These are phyloP conservation scores for Agriopis marginaria DNA, from an alignment of 2,888 invertebrate species.

Conservation along the genomic window DNA sequence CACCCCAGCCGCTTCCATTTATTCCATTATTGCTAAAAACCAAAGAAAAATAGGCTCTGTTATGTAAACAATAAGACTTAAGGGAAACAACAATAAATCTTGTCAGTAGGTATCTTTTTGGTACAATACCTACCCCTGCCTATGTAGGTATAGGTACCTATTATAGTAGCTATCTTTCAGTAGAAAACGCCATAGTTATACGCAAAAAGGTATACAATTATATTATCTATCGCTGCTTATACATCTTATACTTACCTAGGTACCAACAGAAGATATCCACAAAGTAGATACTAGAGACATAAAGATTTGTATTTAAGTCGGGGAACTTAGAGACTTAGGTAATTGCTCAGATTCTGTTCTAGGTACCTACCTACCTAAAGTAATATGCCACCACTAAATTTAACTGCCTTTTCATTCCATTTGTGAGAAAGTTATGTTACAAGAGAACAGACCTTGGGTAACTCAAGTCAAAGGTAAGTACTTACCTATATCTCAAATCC, in stretches of 20 bases:
- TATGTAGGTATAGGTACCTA: conserved; percentile 2
- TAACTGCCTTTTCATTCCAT: no score
- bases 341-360: no score
- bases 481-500: no score
- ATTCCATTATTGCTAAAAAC: conserved; percentile 26
- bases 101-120: conserved; percentile 65
- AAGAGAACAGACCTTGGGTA: no score
- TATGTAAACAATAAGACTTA: conserved; percentile 46
- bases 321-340: no score
- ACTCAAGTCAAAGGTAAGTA: no score
- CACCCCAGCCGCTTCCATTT: conserved; percentile 61
- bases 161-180: background rate
- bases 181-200: conserved; percentile 1
- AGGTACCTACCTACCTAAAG: no score
- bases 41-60: conserved; percentile 56
- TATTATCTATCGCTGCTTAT: background rate
- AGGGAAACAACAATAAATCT: conserved; percentile 58
- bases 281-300: background rate
- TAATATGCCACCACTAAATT: no score
- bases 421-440: no score
- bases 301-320: no score
- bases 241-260: background rate
- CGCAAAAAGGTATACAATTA: background rate
- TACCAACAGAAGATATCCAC: background rate
- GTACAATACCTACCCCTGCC: conserved; percentile 54